Evolutionary conservation across 2,888 invertebrate genomes (phyloP), one percentile per base, ranked within the genome.

Genomic region (Caenorhabditis becei): DNA sequence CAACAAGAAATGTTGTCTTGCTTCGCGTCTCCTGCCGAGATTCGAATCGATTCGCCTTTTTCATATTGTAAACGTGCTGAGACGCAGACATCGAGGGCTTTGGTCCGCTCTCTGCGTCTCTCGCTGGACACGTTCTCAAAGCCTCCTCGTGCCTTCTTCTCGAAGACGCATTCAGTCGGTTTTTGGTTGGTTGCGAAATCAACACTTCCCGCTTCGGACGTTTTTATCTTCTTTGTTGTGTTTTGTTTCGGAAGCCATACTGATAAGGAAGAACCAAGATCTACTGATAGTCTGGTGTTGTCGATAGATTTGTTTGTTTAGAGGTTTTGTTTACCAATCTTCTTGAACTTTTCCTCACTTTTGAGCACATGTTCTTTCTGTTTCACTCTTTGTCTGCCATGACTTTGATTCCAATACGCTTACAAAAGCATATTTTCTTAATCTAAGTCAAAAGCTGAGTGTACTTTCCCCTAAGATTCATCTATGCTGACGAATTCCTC

Each of bases 161-260:
- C 18, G 53, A 62, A 62, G 61, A 71, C 61, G 70, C 24, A 24
- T 56, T 59, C 44, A 35, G 69, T 49, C 59, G 35, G 41, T 41
- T 7, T 41, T 41, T 14, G 41, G 37, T 58, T 26, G 24, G 53
- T 71, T 71, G 62, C 70, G 70, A 71, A 71, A 71, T 70, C 44
- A 49, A 35, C n/a, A 16, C 18, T 24, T 26, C 35, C 41, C 14
- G 7, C 10, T 14, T 41, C 2, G 14, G 2, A 58, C 10, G n/a
- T 67, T 24, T 20, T 58, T 58, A 24, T 28, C 35, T 16, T 65
- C 8, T 41, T 41, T 54, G 4, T 44, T 23, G 10, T 24, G 18
- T 67, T 49, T 20, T 47, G 1, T 44, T 56, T 44, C 58, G n/a
- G 67, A 69, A 69, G 69, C 58, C 58, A 5, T 69, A 59, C 16